phyloP scores from a whole-genome alignment of 2,797 vertebrate species.

The Rallus crepitans region DNA sequence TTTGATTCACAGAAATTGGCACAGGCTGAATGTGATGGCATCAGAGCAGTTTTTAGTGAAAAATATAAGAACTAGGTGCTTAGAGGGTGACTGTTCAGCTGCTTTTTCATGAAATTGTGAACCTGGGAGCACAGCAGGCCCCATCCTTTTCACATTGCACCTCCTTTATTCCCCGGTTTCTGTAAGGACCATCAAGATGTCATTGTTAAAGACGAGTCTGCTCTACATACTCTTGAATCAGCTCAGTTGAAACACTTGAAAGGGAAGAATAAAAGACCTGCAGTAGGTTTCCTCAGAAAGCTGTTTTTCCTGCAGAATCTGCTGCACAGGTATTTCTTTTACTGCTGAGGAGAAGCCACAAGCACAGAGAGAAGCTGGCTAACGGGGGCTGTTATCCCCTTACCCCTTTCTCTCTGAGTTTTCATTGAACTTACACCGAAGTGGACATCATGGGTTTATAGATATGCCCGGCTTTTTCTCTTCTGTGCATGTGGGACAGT shows the following conservation, averaged over 20 bases:
- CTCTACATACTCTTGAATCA: not conserved
- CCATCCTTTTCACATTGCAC: not conserved
- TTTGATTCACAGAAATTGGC: not conserved
- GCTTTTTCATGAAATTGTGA: not conserved
- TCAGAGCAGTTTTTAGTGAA: not conserved
- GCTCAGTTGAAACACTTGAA: not conserved
- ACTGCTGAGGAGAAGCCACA: too few species aligned
- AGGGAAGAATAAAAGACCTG: not conserved
- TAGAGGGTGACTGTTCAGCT: not conserved
- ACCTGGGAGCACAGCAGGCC: not conserved
- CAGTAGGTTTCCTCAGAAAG: not conserved
- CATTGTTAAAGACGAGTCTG: not conserved
- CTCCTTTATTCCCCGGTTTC: not conserved
- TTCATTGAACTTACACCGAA: not conserved
- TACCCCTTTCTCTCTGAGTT: not conserved
- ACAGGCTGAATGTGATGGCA: not conserved
- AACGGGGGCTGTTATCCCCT: not conserved
- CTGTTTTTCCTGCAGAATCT: not conserved
- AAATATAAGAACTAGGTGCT: not conserved
- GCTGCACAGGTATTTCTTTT: not conserved
- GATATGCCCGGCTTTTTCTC: not conserved
- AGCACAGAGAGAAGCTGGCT: not conserved
- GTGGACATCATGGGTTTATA: not conserved
- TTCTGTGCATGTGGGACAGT: not conserved
- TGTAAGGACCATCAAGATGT: not conserved